These are phyloP conservation scores for Phoeniculus purpureus DNA, from an alignment of 2,797 vertebrate genomes.

Conservation along the genomic window DNA sequence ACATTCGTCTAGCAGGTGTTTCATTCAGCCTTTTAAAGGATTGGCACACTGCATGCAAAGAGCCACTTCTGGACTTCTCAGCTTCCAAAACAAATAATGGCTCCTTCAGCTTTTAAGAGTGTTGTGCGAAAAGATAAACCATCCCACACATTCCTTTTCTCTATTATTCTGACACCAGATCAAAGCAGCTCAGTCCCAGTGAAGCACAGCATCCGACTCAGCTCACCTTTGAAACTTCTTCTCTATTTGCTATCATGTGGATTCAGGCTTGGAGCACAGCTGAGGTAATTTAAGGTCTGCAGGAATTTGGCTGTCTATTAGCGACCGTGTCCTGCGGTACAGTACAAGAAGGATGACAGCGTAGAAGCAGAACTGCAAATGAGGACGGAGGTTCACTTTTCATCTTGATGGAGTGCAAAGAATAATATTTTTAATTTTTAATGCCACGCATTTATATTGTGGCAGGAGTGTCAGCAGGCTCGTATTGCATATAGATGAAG, in stretches of 20 bases:
- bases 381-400: conserved; percentile 72
- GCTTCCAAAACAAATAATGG: conserved; percentile 31
- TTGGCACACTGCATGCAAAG: neutral
- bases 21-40: conserved; percentile 35
- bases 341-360: conserved; percentile 52
- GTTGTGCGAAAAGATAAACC: conserved; percentile 36
- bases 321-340: neutral
- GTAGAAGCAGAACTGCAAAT: conserved; percentile 20
- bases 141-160: conserved; percentile 50
- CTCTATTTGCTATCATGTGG: conserved; percentile 48
- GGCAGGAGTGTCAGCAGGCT: conserved; percentile 44
- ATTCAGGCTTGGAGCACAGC: conserved; percentile 41
- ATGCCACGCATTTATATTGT: conserved; percentile 77
- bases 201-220: conserved; percentile 21
- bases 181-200: conserved; percentile 55
- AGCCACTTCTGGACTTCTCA: conserved; percentile 17
- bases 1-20: neutral
- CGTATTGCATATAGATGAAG: conserved; percentile 67
- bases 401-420: conserved; percentile 76
- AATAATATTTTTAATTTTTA: conserved; percentile 84
- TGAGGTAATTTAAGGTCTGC: conserved; percentile 63
- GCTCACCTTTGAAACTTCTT: conserved; percentile 62
- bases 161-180: conserved; percentile 56
- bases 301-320: conserved; percentile 55
- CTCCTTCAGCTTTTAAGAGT: conserved; percentile 42